Evolutionary conservation across 2,113 vertebrate genomes (phyloP), one percentile per base, ranked within the genome.

Genomic region (Rousettus leschenaultii): DNA sequence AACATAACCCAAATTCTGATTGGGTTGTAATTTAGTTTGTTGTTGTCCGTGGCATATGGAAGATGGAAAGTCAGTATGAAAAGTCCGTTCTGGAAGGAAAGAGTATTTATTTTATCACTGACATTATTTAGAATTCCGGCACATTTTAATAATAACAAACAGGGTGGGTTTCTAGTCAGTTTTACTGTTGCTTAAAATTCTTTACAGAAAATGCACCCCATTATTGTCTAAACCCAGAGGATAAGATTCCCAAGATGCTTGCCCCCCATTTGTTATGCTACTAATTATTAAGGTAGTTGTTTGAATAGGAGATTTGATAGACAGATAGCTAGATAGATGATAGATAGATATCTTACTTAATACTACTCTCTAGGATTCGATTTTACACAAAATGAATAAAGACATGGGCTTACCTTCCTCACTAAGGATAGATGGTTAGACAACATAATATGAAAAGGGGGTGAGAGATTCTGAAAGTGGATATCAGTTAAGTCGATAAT

Each of bases 401-500:
- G 43, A n/a, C 4, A 55, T 77, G 3, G 33, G 0, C 14, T 82
- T 68, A 55, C 19, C 21, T 90, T 87, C 15, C 5, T 75, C 16
- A n/a, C 7, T 38, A 22, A 82, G 30, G 83, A 86, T 45, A 38
- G 38, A 11, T 15, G 26, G 51, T 89, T 30, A 26, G 48, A 80
- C 1, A 73, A 28, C 1, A 51, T 79, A 45, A 53, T 83, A 30
- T 55, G 45, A 80, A 97, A 97, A 57, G 2, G 26, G 38, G 84
- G 38, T 68, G 5, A 71, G 13, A 45, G 15, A 35, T 74, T 22
- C 9, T 43, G 84, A 94, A 94, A 94, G 84, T 92, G 38, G 14
- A 30, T 74, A 5, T 79, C 84, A 84, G 80, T 84, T 95, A 83
- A 87, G 6, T 80, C 73, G 28, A 89, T 80, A 94, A 93, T 92